Evolutionary conservation across 2,797 vertebrate genomes (phyloP).

Genomic region (Danio choprae): DNA sequence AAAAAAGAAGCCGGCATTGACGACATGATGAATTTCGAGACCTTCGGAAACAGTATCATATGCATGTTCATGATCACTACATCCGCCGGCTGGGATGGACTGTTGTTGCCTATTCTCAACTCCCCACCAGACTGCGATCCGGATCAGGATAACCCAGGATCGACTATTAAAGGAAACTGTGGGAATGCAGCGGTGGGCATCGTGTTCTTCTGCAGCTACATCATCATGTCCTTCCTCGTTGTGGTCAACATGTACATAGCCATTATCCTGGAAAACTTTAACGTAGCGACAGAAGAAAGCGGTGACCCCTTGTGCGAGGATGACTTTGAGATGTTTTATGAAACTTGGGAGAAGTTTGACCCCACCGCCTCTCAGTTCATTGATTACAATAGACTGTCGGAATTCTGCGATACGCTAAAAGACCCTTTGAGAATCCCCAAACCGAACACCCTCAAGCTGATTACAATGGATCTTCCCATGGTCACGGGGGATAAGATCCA

Average conservation of each 20-base stretch:
- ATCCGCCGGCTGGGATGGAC: slow-evolving; percentile 92
- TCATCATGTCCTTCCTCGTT: slow-evolving; percentile 93
- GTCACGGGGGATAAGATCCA: slow-evolving; percentile 94
- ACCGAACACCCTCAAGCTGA: slow-evolving; percentile 90
- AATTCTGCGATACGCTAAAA: slow-evolving; percentile 91
- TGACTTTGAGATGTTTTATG: slow-evolving; percentile 97
- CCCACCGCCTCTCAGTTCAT: slow-evolving; percentile 93
- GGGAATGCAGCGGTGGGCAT: slow-evolving; percentile 89
- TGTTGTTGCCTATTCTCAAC: slow-evolving; percentile 90
- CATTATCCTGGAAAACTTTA: slow-evolving; percentile 97
- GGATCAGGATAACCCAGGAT: slow-evolving; percentile 83
- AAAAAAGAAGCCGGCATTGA: slow-evolving; percentile 88
- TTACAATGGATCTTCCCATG: slow-evolving; percentile 92
- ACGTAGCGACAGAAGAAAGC: slow-evolving; percentile 93
- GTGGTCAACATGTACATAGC: slow-evolving; percentile 98
- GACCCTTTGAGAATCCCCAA: slow-evolving; percentile 90
- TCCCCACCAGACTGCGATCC: slow-evolving; percentile 87
- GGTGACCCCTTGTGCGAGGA: slow-evolving; percentile 88
- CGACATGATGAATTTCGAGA: slow-evolving; percentile 97
- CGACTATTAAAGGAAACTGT: slow-evolving; percentile 82
- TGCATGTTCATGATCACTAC: slow-evolving; percentile 96
- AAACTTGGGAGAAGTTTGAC: slow-evolving; percentile 97
- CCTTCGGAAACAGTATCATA: slow-evolving; percentile 95
- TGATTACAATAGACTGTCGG: slow-evolving; percentile 84
- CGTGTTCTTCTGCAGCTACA: slow-evolving; percentile 93